These are phyloP conservation scores for Cephalopterus ornatus DNA, from an alignment of 2,113 vertebrate genomes.

Conservation along the genomic window DNA sequence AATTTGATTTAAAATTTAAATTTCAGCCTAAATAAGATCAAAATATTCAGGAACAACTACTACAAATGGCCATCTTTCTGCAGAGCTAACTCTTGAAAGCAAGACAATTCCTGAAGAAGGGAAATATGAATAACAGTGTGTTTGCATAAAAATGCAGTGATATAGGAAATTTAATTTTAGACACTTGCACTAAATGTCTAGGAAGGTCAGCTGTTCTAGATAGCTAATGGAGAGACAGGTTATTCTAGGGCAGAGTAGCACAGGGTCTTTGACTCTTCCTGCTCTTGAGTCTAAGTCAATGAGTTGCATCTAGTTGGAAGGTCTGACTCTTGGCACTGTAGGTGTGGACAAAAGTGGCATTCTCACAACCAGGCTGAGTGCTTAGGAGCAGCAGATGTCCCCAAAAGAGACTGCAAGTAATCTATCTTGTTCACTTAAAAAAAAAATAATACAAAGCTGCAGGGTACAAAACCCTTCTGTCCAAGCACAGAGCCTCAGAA, in stretches of 20 bases:
- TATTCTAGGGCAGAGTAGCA: background rate
- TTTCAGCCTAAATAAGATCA: background rate
- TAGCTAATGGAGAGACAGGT: background rate
- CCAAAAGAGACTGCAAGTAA: background rate
- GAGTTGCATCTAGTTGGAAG: background rate
- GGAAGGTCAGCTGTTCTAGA: background rate
- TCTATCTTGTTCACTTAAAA: background rate
- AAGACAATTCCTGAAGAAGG: background rate
- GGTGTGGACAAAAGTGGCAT: background rate
- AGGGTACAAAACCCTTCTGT: fast-evolving
- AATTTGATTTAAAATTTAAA: background rate
- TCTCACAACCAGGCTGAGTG: background rate
- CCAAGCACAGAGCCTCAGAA: background rate
- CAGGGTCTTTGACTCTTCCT: fast-evolving
- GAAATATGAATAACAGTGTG: background rate
- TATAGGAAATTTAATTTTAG: background rate
- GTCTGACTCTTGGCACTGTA: background rate
- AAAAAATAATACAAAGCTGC: background rate
- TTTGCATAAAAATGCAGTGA: background rate
- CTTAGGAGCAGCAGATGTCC: background rate
- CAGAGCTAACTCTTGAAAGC: background rate
- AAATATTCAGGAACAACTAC: background rate
- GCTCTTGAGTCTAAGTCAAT: background rate
- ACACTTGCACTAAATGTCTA: background rate
- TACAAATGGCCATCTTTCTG: background rate